Conservation (phyloP, 2,797 vertebrate species). For the Rhyacichthys aspro region DNA sequence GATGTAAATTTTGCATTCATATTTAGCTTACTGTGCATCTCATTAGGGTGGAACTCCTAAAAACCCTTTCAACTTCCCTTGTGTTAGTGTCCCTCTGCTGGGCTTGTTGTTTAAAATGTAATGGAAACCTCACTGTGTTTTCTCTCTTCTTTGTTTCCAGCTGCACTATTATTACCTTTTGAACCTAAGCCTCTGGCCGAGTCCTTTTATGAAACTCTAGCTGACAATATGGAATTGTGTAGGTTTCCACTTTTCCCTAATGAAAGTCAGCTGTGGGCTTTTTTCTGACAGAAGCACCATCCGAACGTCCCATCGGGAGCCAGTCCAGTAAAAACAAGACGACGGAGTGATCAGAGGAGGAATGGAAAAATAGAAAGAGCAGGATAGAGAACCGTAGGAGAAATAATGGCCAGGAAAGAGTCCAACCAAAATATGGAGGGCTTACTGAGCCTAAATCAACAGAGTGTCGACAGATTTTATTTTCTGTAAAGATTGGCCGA, state of each 20-base stretch:
- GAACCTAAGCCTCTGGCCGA: slow-evolving; percentile 11
- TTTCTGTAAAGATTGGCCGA: slow-evolving; percentile 7
- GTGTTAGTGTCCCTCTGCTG: slow-evolving; percentile 4
- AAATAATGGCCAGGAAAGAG: slow-evolving; percentile 32
- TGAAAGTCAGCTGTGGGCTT: slow-evolving; percentile 67
- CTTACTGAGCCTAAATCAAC: slow-evolving; percentile 16
- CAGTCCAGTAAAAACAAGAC: slow-evolving; percentile 62
- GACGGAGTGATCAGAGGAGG: slow-evolving; percentile 41
- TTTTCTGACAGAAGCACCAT: slow-evolving; percentile 51
- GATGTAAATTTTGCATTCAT: not conserved
- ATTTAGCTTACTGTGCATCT: slow-evolving; percentile 11
- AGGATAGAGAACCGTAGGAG: slow-evolving; percentile 20
- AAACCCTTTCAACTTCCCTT: not conserved
- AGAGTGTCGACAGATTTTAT: slow-evolving; percentile 9
- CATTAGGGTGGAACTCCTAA: not conserved
- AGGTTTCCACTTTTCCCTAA: slow-evolving; percentile 60
- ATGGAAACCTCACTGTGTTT: slow-evolving; percentile 12
- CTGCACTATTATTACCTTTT: slow-evolving; percentile 5
- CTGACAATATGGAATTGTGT: slow-evolving; percentile 61
- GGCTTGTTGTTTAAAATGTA: no score
- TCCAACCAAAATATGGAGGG: slow-evolving; percentile 59
- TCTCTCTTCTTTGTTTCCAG: slow-evolving; percentile 11
- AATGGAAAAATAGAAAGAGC: slow-evolving; percentile 35
- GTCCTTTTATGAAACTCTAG: slow-evolving; percentile 38
- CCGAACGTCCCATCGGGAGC: slow-evolving; percentile 53